Conservation (phyloP, 2,888 invertebrate species). For the Drosophila stalkeri region DNA sequence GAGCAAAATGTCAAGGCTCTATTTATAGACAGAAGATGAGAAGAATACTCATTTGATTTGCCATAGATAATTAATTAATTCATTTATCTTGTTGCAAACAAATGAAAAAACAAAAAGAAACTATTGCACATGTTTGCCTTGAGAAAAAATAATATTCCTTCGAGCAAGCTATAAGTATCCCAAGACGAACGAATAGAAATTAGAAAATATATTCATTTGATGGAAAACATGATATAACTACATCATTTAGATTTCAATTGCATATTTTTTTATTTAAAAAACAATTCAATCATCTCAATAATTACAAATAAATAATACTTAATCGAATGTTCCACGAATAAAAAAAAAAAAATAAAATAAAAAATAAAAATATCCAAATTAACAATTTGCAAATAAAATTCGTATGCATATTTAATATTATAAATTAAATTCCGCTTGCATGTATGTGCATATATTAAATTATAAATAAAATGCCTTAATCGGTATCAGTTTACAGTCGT, state of each 20-base stretch:
- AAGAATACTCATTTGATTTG: not conserved
- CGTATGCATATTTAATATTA: not conserved
- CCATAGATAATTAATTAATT: not conserved
- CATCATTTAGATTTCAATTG: not conserved
- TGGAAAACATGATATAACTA: not conserved
- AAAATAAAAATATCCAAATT: too few species aligned
- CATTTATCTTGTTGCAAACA: not conserved
- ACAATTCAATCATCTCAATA: not conserved
- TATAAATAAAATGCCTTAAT: not conserved
- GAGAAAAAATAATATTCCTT: not conserved
- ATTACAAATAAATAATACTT: not conserved
- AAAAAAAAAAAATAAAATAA: too few species aligned
- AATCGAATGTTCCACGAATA: too few species aligned
- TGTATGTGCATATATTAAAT: not conserved
- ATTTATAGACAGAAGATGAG: not conserved
- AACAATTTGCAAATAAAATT: not conserved
- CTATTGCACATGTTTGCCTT: not conserved
- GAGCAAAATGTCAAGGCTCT: conserved; percentile 24
- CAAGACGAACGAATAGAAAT: not conserved
- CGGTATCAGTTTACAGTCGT: conserved; percentile 4
- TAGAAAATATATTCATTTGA: not conserved
- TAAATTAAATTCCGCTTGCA: not conserved
- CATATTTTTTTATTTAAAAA: not conserved
- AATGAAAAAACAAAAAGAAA: not conserved
- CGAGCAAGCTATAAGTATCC: not conserved